Evolutionary conservation across 2,113 vertebrate genomes (phyloP), one percentile per base, ranked within the genome.

Genomic region (Forbesichthys agassizii): DNA sequence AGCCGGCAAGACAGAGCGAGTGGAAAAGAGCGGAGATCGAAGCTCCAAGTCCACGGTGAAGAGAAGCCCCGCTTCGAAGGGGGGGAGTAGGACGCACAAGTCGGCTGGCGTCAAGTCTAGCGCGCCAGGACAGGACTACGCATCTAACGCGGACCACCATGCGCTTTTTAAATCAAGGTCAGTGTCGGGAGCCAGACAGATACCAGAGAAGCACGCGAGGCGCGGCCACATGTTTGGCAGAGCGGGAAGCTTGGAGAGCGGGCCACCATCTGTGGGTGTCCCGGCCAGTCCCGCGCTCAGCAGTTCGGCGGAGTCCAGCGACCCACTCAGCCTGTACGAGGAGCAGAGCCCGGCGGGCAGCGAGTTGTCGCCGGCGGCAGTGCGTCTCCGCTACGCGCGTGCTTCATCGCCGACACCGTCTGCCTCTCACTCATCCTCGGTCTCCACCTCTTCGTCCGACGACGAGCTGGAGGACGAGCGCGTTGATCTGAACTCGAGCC

Each of bases 381-480:
- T 94, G 68, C 94, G 94, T 88, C 93, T 94, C 88, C 91, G 93
- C 88, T 95, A 94, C 86, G 88, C 94, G 20, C 92, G 96, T 55
- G 96, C 95, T n/a, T 94, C 95, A 61, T 96, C 96, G 10, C 96
- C 97, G 11, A 94, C 96, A 12, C 94, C 94, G 13, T 96, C 95
- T 1, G 94, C 94, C 72, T 94, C 96, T 1, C 95, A 95, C 74
- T 91, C 90, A 4, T 89, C 90, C 16, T 93, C 93, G 1, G 94
- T 93, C 16, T 93, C 92, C 1, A 94, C 93, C 20, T 86, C 92
- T 3, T 96, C 96, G 8, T 97, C 96, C 33, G 97, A 99, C 69
- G 97, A 99, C 80, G 97, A 99, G 91, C 94, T 96, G 59, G 97
- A 99, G 80, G 97, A 99, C 82, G 97, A 99, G 82, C 94, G 96